Base-by-base conservation (phyloP, 1,140 invertebrate species). In the Heterodera carotae region DNA sequence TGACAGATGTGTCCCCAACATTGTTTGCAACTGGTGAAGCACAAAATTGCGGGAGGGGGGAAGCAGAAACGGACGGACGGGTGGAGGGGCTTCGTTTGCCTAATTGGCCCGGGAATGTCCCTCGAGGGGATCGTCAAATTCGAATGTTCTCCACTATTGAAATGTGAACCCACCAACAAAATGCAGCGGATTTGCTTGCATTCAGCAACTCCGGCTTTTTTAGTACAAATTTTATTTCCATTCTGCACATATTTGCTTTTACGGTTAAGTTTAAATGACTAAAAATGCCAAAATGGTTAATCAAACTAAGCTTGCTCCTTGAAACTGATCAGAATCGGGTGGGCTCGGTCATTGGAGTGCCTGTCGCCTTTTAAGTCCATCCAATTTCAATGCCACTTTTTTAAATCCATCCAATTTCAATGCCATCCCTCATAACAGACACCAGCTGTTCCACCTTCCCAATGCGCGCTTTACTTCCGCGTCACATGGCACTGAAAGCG, bases 361-460 rank as follows among this genome's bases (percentile, higher is more conserved):
- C n/a, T n/a, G n/a, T n/a, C n/a, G n/a, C n/a, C n/a, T n/a, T n/a
- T 43, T 43, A 8, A 43, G 6, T 43, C 39, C 39, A 43, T 8
- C 12, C 6, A 12, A 43, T 8, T 43, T 43, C 6, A 43, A 8
- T 43, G 39, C 39, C 39, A 43, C 6, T 43, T 12, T 6, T 12
- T 43, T 67, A n/a, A n/a, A 22, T 69, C 27, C 7, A 53, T 33
- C 7, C 7, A 72, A 60, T 56, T 73, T 29, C 31, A n/a, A n/a
- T n/a, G n/a, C 25, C 33, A 12, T 8, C 25, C 43, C 36, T 31
- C 27, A 12, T 31, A 79, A 3, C 73, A 83, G 82, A 83, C 34
- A 82, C 82, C n/a, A 78, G 76, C 78, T 83, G 82, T 64, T 48
- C 64, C 31, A 59, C 80, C 22, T 59, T 84, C 48, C 69, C 83